These are phyloP conservation scores for Drosophila paucipuncta DNA, from an alignment of 2,888 invertebrate genomes.

Conservation along the genomic window DNA sequence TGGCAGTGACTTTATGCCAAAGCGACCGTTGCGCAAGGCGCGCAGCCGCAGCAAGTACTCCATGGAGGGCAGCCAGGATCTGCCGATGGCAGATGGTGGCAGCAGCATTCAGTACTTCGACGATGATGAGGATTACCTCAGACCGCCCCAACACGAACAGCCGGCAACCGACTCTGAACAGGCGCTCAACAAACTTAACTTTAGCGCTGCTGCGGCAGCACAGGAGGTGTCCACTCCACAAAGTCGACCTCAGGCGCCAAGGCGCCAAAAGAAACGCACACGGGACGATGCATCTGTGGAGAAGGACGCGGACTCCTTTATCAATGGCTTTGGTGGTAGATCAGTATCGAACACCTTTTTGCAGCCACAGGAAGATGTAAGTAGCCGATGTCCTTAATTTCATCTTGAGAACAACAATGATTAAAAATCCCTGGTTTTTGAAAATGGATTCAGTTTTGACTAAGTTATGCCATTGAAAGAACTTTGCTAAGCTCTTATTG, in stretches of 20 bases:
- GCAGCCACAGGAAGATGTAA: conserved; percentile 84
- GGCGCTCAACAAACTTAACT: conserved; percentile 71
- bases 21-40: conserved; percentile 86
- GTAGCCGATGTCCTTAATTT: conserved; percentile 21
- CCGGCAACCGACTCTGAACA: conserved; percentile 55
- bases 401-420: not conserved
- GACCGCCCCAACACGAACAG: conserved; percentile 70
- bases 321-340: conserved; percentile 85
- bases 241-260: conserved; percentile 84
- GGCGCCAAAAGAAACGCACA: conserved; percentile 83
- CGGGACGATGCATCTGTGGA: conserved; percentile 82
- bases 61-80: conserved; percentile 85
- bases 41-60: conserved; percentile 83
- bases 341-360: conserved; percentile 85
- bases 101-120: conserved; percentile 83
- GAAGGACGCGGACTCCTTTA: conserved; percentile 84
- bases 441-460: not conserved
- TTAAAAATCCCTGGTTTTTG: not conserved
- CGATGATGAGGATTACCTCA: conserved; percentile 85
- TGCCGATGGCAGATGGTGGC: conserved; percentile 78
- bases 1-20: conserved; percentile 85
- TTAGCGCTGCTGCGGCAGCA: conserved; percentile 29
- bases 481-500: not conserved
- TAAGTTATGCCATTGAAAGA: not conserved
- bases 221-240: conserved; percentile 48